Conservation (phyloP, 92 coral and sea anemone species). For the Phenganax marumi region DNA sequence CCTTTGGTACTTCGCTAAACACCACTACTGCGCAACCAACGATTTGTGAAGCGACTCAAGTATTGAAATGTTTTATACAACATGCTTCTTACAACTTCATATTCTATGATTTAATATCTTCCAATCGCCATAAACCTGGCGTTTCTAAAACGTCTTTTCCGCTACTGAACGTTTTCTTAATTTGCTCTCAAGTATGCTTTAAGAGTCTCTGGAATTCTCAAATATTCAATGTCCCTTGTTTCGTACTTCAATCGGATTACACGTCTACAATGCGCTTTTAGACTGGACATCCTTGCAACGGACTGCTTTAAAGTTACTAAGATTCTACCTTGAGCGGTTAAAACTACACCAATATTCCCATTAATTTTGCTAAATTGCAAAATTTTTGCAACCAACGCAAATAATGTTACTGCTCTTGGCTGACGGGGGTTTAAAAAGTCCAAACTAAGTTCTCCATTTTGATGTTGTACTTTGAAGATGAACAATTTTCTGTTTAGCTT, state of each 20-base stretch:
- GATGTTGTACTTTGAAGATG: not conserved
- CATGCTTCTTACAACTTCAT: no score
- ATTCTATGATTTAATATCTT: not conserved
- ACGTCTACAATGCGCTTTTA: slow-evolving; percentile 26
- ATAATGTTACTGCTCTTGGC: slow-evolving; percentile 24
- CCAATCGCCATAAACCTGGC: not conserved
- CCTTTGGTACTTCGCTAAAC: no score
- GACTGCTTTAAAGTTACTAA: not conserved
- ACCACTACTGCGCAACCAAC: no score
- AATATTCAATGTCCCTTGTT: not conserved
- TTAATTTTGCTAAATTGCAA: not conserved
- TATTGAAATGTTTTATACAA: no score
- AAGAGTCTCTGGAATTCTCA: not conserved
- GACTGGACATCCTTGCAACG: slow-evolving; percentile 5
- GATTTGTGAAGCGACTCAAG: no score
- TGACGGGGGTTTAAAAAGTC: not conserved
- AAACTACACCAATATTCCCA: not conserved
- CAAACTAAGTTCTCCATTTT: slow-evolving; percentile 11
- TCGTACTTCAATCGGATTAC: slow-evolving; percentile 15
- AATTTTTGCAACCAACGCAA: slow-evolving; percentile 4
- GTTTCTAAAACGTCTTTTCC: not conserved
- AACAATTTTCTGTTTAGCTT: not conserved
- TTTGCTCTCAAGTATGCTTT: slow-evolving; percentile 8
- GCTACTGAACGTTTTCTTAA: not conserved
- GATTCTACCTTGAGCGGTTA: not conserved